phyloP scores from a whole-genome alignment of 2,113 vertebrate genomes.

The Isurus oxyrinchus region DNA sequence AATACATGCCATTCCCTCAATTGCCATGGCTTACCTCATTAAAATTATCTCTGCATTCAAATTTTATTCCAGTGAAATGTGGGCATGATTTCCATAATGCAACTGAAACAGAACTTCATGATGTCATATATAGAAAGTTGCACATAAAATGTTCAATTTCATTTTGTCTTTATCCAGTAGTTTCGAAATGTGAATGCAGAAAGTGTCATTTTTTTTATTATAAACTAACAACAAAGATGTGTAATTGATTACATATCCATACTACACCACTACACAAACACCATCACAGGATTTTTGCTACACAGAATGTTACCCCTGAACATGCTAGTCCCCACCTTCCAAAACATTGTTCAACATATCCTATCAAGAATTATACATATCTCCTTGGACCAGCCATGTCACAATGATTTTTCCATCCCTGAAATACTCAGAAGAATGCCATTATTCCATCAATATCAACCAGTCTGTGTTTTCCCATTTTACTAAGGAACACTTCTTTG shows the following conservation, averaged over 20 bases:
- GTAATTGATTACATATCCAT: no score
- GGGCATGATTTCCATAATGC: not conserved
- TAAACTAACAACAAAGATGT: not conserved
- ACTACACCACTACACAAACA: not conserved
- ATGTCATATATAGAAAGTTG: not conserved
- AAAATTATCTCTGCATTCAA: not conserved
- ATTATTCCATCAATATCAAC: not conserved
- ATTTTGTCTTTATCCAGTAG: not conserved
- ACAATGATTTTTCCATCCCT: not conserved
- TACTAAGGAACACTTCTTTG: not conserved
- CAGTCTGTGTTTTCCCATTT: not conserved
- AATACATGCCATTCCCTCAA: not conserved
- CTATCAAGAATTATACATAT: not conserved
- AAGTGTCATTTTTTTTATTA: not conserved
- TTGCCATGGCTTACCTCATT: not conserved
- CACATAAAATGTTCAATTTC: not conserved
- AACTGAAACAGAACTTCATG: not conserved
- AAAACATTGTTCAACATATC: not conserved
- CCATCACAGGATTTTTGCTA: not conserved
- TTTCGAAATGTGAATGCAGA: not conserved
- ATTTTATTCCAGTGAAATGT: not conserved
- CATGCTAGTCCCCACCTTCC: not conserved
- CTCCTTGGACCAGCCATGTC: not conserved
- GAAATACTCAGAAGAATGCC: not conserved
- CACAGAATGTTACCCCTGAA: not conserved